These are phyloP conservation scores for Metopia argyrocephala DNA, from an alignment of 2,888 invertebrate species.

Conservation along the genomic window DNA sequence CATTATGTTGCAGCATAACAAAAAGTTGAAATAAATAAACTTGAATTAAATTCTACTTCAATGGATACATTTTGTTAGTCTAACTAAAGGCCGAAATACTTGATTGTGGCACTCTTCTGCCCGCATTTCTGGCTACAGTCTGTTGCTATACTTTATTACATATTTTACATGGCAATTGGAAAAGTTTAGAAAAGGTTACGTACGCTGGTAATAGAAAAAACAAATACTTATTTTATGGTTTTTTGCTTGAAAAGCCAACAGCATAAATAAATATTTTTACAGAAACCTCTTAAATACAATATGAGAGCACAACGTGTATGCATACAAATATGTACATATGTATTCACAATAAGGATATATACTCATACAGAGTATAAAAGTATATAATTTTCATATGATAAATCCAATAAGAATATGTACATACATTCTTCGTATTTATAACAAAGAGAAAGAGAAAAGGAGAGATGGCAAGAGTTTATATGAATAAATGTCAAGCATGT, in stretches of 20 bases:
- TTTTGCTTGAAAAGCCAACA: slow-evolving; percentile 51
- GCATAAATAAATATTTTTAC: slow-evolving; percentile 52
- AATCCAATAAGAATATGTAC: slow-evolving; percentile 17
- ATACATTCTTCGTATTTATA: not conserved
- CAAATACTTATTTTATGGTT: slow-evolving; percentile 52
- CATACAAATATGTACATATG: not conserved
- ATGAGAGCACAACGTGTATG: no score
- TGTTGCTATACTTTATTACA: slow-evolving; percentile 14
- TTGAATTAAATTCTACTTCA: not conserved
- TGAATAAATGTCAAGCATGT: not conserved
- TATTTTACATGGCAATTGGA: slow-evolving; percentile 9
- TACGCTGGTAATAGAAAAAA: slow-evolving; percentile 41
- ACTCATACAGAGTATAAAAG: not conserved
- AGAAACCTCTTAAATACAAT: not conserved
- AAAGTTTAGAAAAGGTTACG: slow-evolving; percentile 53
- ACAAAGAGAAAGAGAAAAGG: no score
- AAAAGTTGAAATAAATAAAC: slow-evolving; percentile 18
- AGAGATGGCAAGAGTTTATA: not conserved
- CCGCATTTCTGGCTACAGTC: not conserved
- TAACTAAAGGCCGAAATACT: not conserved
- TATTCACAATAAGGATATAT: not conserved
- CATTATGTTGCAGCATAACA: not conserved
- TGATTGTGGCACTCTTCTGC: not conserved
- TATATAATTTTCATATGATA: slow-evolving; percentile 45
- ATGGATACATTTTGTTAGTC: slow-evolving; percentile 5